Evolutionary conservation across 2,888 invertebrate genomes (phyloP).

Genomic region (Papilio protenor): DNA sequence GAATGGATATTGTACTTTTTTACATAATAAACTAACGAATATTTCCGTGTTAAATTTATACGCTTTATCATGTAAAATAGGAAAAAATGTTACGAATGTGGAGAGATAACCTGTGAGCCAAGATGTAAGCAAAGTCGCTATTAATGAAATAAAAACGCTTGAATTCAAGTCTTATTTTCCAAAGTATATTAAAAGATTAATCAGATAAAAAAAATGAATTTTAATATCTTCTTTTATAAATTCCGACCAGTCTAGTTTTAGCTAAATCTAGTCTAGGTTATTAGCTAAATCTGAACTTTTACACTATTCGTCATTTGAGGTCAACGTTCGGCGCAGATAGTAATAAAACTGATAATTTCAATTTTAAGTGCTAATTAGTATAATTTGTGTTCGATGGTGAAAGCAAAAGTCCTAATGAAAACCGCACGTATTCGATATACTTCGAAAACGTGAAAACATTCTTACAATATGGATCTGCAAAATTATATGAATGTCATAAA

Average conservation of each 20-base stretch:
- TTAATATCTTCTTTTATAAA: no score
- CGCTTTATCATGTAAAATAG: background rate
- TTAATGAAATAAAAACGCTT: no score
- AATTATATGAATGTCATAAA: no score
- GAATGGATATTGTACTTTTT: constrained; percentile 20
- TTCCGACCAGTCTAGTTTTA: no score
- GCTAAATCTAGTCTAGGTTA: no score
- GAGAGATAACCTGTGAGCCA: no score
- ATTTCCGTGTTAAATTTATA: constrained; percentile 7
- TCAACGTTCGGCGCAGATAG: background rate
- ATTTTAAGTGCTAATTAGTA: background rate
- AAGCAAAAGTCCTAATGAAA: background rate
- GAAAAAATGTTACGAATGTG: background rate
- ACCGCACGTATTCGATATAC: background rate
- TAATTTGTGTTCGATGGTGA: background rate
- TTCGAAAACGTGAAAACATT: background rate
- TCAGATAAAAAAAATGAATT: no score
- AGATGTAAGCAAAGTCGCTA: no score
- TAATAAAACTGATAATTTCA: constrained; percentile 10
- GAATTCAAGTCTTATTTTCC: no score
- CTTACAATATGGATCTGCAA: no score
- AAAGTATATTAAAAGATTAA: no score
- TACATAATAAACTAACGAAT: constrained; percentile 8
- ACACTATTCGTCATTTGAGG: background rate
- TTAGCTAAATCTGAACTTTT: background rate